Percentiles rank a stretch among this genome's conserved stretches.
Conservation (phyloP, 2,797 vertebrate species). For the Chlorospingus flavigularis region DNA sequence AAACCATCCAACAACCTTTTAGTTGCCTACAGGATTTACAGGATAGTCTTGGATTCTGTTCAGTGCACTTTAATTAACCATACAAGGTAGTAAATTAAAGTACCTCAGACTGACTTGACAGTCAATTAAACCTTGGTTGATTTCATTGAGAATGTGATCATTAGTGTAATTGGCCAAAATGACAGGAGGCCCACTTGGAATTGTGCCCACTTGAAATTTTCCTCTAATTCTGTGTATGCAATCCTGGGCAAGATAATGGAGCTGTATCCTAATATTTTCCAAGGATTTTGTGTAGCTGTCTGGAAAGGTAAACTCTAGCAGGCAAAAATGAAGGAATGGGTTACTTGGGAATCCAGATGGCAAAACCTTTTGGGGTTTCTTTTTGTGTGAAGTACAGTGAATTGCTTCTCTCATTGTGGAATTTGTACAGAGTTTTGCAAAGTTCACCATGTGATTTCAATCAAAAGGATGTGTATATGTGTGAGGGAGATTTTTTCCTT, state of each 20-base stretch:
- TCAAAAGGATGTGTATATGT: not conserved
- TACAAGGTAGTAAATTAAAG: slow-evolving; percentile 54
- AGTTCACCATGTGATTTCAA: slow-evolving; percentile 45
- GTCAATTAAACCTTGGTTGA: slow-evolving; percentile 57
- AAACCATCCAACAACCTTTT: not conserved
- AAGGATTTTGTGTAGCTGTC: not conserved
- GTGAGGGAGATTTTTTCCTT: not conserved
- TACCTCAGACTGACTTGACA: slow-evolving; percentile 53
- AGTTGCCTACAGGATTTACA: slow-evolving; percentile 16
- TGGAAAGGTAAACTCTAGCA: slow-evolving; percentile 18
- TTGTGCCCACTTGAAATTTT: slow-evolving; percentile 25
- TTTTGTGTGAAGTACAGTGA: not conserved
- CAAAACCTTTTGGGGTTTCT: slow-evolving; percentile 14
- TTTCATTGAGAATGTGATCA: slow-evolving; percentile 65
- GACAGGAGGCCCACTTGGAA: slow-evolving; percentile 43
- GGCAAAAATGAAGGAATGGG: not conserved
- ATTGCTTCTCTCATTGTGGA: slow-evolving; percentile 1
- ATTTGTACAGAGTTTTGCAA: not conserved
- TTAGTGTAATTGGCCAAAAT: slow-evolving; percentile 57
- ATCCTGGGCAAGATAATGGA: not conserved
- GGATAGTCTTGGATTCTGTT: slow-evolving; percentile 18
- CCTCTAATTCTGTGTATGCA: not conserved
- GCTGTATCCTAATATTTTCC: slow-evolving; percentile 23
- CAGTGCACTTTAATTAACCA: slow-evolving; percentile 30
- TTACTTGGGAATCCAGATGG: slow-evolving; percentile 33